Evolutionary conservation across 2,113 vertebrate genomes (phyloP).

Genomic region (Amia ocellicauda): DNA sequence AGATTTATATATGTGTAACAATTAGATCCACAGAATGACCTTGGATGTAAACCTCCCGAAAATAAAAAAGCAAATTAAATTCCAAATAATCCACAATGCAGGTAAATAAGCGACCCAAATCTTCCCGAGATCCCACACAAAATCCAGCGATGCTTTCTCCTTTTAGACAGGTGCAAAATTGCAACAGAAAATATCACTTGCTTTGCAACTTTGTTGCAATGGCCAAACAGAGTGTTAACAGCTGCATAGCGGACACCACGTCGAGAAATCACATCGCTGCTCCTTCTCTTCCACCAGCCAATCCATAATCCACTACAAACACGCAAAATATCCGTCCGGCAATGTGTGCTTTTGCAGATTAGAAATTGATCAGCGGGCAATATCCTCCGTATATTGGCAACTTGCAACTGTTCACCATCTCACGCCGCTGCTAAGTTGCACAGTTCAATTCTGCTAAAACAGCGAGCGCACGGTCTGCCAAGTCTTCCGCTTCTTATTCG

Average conservation of each 20-base stretch:
- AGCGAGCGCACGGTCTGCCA: slow-evolving; percentile 42
- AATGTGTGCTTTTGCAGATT: slow-evolving; percentile 20
- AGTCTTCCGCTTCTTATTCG: slow-evolving; percentile 58
- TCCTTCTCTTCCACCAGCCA: slow-evolving; percentile 60
- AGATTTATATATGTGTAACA: slow-evolving; percentile 19
- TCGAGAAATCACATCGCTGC: slow-evolving; percentile 58
- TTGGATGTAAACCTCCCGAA: slow-evolving; percentile 62
- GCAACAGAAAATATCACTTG: slow-evolving; percentile 46
- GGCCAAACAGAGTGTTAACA: slow-evolving; percentile 37
- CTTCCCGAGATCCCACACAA: slow-evolving; percentile 45
- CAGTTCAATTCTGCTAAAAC: slow-evolving; percentile 28
- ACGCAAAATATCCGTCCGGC: slow-evolving; percentile 42
- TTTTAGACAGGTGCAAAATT: slow-evolving; percentile 62
- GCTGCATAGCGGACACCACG: slow-evolving; percentile 55
- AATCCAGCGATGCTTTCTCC: slow-evolving; percentile 50
- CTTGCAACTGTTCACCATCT: slow-evolving; percentile 47
- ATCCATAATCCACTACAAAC: slow-evolving; percentile 61
- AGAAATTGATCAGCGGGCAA: slow-evolving; percentile 34
- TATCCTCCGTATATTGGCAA: slow-evolving; percentile 36
- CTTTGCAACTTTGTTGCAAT: slow-evolving; percentile 71
- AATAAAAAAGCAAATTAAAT: slow-evolving; percentile 56
- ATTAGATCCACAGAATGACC: slow-evolving; percentile 62
- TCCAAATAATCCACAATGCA: slow-evolving; percentile 59
- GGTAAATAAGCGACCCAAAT: slow-evolving; percentile 44
- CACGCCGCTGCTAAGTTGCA: slow-evolving; percentile 41